Evolutionary conservation across 2,113 vertebrate genomes (phyloP), one percentile per base, ranked within the genome.

Genomic region (Psettodes erumei): DNA sequence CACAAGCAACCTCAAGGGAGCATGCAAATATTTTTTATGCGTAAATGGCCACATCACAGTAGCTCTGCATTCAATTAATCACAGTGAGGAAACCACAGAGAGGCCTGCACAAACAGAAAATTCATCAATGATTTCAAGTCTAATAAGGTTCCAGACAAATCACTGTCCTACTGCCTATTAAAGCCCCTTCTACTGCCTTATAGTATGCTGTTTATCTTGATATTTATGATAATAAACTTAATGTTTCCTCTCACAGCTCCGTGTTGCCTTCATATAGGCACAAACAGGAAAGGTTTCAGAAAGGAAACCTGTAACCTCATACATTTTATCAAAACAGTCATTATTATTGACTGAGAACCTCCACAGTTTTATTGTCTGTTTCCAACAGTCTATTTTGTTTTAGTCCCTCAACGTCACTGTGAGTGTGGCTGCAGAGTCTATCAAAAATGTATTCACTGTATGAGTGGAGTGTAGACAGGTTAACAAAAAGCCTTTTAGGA

Each of bases 401-500:
- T 8, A 71, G 63, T 73, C 32, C 9, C 27, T 54, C 21, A 45
- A 30, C 35, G 45, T 45, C 6, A n/a, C 9, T 27, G 54, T 12
- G 38, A 47, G 23, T 28, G 55, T 38, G 32, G 38, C 32, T 53
- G 50, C 27, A 23, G 48, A 76, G 72, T 60, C 38, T 32, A 77
- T 73, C 55, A 74, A 32, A 25, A 70, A 78, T 51, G n/a, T 61
- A 18, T 53, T 70, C 43, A 7, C 8, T 58, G 35, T 40, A 28
- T 47, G 25, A 62, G 51, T 5, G 2, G 40, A 40, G 72, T 51
- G 66, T 9, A 53, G 66, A 78, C 47, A 60, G 64, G 68, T 77
- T 89, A 84, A 87, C 77, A 83, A 81, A 85, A 86, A 84, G 70
- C 77, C 77, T 87, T 89, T 91, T 55, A 89, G 48, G 65, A 75